Percentiles rank a stretch among this genome's conserved stretches.
These are phyloP conservation scores for Drosophila melanogaster DNA, from an alignment of 1,140 invertebrate genomes.

Conservation along the genomic window DNA sequence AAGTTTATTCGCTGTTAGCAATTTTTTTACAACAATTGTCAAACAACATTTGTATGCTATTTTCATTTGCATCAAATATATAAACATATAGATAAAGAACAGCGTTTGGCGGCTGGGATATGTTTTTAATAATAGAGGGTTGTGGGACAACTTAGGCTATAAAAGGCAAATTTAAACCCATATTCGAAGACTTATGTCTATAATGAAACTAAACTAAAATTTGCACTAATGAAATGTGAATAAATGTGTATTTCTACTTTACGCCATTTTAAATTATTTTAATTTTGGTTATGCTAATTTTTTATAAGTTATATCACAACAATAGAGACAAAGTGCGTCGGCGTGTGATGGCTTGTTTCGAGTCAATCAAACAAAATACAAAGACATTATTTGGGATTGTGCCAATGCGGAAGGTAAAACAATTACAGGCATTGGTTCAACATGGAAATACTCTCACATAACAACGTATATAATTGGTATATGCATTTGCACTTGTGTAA, in stretches of 20 bases:
- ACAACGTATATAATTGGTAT: conserved; percentile 13
- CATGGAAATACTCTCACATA: conserved; percentile 28
- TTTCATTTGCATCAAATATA: conserved; percentile 9
- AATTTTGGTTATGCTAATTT: conserved; percentile 47
- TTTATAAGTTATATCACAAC: conserved; percentile 83
- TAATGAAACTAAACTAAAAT: conserved; percentile 54
- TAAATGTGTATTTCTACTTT: conserved; percentile 52
- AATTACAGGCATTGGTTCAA: conserved; percentile 26
- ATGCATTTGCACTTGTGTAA: conserved; percentile 14
- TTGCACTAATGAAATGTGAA: conserved; percentile 70
- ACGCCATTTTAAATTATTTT: conserved; percentile 32
- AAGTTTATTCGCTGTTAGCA: conserved; percentile 36
- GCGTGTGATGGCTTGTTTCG: conserved; percentile 36
- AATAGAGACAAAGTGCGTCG: conserved; percentile 71
- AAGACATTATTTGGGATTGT: conserved; percentile 14
- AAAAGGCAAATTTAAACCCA: conserved; percentile 40
- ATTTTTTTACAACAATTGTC: conserved; percentile 50
- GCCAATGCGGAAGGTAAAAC: conserved; percentile 12
- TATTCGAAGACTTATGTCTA: conserved; percentile 47
- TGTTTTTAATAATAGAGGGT: conserved; percentile 46
- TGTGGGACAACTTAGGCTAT: conserved; percentile 34
- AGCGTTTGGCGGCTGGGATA: conserved; percentile 54
- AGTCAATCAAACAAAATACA: conserved; percentile 39
- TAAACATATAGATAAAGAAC: conserved; percentile 5
- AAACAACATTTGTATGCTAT: conserved; percentile 50